Evolutionary conservation across 2,888 invertebrate genomes (phyloP), one percentile per base, ranked within the genome.

Genomic region (Drosophila picticornis): DNA sequence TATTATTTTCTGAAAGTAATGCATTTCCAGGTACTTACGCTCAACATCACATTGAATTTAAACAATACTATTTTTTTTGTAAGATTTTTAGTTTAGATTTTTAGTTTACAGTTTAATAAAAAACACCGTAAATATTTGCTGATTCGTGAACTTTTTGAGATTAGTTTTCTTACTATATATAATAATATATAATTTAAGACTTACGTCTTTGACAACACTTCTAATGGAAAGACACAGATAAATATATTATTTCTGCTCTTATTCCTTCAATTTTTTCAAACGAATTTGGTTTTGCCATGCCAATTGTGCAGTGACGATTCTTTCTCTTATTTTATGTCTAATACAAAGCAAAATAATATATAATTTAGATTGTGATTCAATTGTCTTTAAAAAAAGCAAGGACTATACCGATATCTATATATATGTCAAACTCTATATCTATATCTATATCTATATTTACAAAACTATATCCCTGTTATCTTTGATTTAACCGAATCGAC

Each of bases 1-100:
- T 67, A 72, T 77, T 59, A 80, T 43, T 22, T 53, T 32, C 25
- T 32, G 27, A 50, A 57, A 60, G 7, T 38, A 29, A 52, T 31
- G 29, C 16, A 31, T 5, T n/a, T 38, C 0, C 34, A 36, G 9
- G 9, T 19, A 19, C 38, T 19, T 19, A 19, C 10, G 9, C 19
- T 19, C 1, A 9, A 4, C 19, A 38, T 16, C 16, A 22, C 4
- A 16, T 22, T 46, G 13, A 13, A 22, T 46, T 13, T 29, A 19
- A 25, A 51, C 3, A 27, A 29, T 4, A 3, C 50, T 2, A 0
- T 43, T 36, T 36, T 27, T 25, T 19, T n/a, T 1, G 0, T 25
- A 3, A 7, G 0, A 19, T 13, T 19, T 11, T 27, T 13, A 16
- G 16, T 27, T 34, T 27, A 1, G 4, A 0, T 27, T 9, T 40